phyloP scores from a whole-genome alignment of 2,888 invertebrate species.

The Apamea monoglypha region DNA sequence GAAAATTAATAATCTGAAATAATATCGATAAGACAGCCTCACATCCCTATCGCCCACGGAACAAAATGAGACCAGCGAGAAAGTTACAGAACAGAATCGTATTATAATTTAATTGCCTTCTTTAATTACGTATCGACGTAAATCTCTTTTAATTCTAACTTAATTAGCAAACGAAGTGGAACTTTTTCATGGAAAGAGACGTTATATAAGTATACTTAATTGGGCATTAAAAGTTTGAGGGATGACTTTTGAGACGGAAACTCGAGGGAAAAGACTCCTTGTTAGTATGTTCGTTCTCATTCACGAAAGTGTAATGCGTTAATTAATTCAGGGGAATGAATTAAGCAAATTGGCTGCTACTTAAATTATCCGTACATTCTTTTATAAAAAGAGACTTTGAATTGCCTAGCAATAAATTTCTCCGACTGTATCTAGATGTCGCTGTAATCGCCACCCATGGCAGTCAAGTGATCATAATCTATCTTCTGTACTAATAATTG shows the following conservation, averaged over 20 bases:
- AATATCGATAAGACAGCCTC: constrained; percentile 18
- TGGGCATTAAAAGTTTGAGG: constrained; percentile 46
- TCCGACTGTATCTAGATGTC: background rate
- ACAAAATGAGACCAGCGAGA: constrained; percentile 55
- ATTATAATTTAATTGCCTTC: constrained; percentile 67
- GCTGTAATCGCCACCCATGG: background rate
- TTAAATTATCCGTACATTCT: background rate
- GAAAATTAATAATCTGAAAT: background rate
- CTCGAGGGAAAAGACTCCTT: constrained; percentile 14
- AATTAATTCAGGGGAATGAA: background rate
- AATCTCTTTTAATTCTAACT: constrained; percentile 61
- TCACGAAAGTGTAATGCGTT: background rate
- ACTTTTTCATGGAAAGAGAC: constrained; percentile 43
- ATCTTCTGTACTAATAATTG: too few species aligned
- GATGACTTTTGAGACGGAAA: constrained; percentile 5
- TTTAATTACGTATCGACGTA: constrained; percentile 64
- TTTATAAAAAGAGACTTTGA: background rate
- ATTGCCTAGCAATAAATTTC: background rate
- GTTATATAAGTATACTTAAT: constrained; percentile 46
- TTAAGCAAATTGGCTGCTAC: background rate
- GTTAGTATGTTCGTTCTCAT: constrained; percentile 7
- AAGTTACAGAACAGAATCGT: constrained; percentile 61
- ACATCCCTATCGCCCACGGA: constrained; percentile 28
- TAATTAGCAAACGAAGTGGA: constrained; percentile 60
- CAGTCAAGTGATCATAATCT: background rate